Percentiles rank a stretch among this genome's conserved stretches.
phyloP scores from a whole-genome alignment of 2,797 vertebrate genomes.

The Nannoperca australis region DNA sequence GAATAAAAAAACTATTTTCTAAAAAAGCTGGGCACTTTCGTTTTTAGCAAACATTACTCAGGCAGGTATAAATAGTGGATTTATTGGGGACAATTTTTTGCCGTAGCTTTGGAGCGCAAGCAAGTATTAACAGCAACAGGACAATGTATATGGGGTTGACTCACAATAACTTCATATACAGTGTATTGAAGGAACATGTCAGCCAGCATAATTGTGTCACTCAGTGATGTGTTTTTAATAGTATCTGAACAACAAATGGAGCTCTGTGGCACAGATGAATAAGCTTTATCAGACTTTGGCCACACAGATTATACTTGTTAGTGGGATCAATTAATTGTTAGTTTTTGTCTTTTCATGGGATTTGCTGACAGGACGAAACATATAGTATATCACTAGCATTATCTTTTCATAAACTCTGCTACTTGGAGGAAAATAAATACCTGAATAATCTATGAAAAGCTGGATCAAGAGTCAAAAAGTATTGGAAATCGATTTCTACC shows the following conservation, averaged over 20 bases:
- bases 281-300: neutral
- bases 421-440: neutral
- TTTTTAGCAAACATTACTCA: neutral
- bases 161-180: neutral
- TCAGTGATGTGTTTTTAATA: neutral
- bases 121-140: constrained; percentile 4
- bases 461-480: neutral
- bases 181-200: neutral
- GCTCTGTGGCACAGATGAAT: neutral
- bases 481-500: neutral
- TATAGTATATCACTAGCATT: neutral
- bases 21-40: neutral
- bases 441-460: neutral
- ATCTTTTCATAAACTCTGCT: neutral
- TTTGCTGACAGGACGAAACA: neutral
- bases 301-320: neutral
- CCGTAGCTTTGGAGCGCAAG: neutral
- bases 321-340: neutral
- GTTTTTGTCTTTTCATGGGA: neutral
- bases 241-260: neutral
- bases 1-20: neutral
- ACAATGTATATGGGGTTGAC: neutral
- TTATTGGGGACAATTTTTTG: neutral
- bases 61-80: neutral
- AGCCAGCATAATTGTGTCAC: neutral